These are phyloP conservation scores for Hoplodrina blanda DNA, from an alignment of 2,888 invertebrate species.

Conservation along the genomic window DNA sequence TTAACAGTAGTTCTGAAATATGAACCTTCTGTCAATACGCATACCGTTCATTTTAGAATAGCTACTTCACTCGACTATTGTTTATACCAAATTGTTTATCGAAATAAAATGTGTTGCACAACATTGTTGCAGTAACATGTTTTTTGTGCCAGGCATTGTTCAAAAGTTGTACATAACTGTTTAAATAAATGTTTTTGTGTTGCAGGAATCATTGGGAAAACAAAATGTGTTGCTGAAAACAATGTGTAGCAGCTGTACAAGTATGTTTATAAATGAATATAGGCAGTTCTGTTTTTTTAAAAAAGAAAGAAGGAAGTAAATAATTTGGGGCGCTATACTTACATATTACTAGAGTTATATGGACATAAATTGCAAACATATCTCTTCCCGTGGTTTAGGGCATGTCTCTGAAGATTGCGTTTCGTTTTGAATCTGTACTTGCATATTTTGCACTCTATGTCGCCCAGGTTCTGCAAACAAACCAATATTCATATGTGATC, in stretches of 20 bases:
- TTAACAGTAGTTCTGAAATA: slow-evolving; percentile 83
- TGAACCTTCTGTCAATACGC: not conserved
- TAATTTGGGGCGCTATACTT: slow-evolving; percentile 59
- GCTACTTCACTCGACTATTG: not conserved
- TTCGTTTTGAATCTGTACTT: slow-evolving; percentile 83
- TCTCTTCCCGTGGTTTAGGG: slow-evolving; percentile 83
- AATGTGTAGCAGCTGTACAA: too few species aligned
- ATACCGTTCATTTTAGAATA: not conserved
- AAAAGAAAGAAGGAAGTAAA: not conserved
- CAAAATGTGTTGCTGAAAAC: too few species aligned
- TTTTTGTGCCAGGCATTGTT: too few species aligned
- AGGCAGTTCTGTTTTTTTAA: too few species aligned
- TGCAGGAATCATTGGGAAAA: too few species aligned
- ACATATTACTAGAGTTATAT: slow-evolving; percentile 85
- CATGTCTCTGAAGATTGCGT: slow-evolving; percentile 81
- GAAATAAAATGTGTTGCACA: too few species aligned
- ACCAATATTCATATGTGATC: not conserved
- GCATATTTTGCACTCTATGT: slow-evolving; percentile 81
- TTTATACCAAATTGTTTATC: too few species aligned
- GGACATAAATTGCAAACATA: slow-evolving; percentile 83
- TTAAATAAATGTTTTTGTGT: too few species aligned
- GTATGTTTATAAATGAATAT: too few species aligned
- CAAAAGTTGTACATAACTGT: too few species aligned
- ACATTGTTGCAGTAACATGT: too few species aligned
- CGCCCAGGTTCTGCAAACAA: slow-evolving; percentile 77